A percentile compares a stretch with the other conserved stretches of the same genome.
Conservation (phyloP, 2,113 vertebrate species). For the Aegithalos caudatus region DNA sequence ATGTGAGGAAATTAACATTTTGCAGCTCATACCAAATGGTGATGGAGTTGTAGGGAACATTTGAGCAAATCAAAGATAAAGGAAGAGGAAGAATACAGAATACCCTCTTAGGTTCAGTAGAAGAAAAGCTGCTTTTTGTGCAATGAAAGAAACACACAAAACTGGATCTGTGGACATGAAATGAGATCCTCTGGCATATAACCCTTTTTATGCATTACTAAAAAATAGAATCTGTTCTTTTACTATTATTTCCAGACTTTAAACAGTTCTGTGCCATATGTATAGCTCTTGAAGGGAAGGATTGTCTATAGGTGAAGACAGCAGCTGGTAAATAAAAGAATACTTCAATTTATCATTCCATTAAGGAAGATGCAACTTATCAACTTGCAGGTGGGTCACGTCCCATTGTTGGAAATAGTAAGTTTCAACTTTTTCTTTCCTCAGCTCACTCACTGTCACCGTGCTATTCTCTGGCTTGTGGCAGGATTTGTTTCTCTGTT, state of each 20-base stretch:
- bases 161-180: neutral
- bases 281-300: neutral
- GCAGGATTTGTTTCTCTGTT: slow-evolving; percentile 8
- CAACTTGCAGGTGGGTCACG: neutral
- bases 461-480: neutral
- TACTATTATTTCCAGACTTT: neutral
- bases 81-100: neutral
- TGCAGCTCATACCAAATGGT: neutral
- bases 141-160: neutral
- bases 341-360: neutral
- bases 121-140: neutral
- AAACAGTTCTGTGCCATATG: neutral
- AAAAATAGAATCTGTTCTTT: neutral
- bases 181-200: neutral
- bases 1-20: neutral
- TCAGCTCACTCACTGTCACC: neutral
- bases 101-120: neutral
- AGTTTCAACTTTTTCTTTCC: neutral
- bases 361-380: neutral
- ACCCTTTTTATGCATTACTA: neutral
- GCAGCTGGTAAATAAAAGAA: neutral
- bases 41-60: neutral
- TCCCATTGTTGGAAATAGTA: neutral
- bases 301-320: neutral
- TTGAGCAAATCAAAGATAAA: neutral